These are phyloP conservation scores for Eubasilissa splendida DNA, from an alignment of 2,888 invertebrate species.

Conservation along the genomic window DNA sequence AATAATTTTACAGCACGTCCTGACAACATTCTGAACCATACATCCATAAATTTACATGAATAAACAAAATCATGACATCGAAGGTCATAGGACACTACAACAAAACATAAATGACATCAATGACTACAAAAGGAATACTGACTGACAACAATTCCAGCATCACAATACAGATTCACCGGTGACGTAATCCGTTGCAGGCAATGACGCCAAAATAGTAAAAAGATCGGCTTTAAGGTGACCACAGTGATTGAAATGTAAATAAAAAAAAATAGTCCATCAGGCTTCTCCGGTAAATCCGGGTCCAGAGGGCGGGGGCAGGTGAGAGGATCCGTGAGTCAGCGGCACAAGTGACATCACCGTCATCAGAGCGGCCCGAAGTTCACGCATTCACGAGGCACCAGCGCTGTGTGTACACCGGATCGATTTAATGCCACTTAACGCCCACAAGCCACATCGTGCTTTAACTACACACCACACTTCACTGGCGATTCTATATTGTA, in stretches of 20 bases:
- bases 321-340: slow-evolving; percentile 25
- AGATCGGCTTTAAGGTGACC: not conserved
- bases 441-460: too few species aligned
- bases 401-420: too few species aligned
- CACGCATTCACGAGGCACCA: too few species aligned
- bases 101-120: not conserved
- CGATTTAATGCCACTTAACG: too few species aligned
- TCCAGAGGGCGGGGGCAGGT: slow-evolving; percentile 7
- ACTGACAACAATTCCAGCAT: not conserved
- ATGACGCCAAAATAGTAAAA: slow-evolving; percentile 11
- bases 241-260: slow-evolving; percentile 5
- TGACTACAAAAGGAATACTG: not conserved
- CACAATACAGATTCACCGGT: not conserved
- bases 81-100: not conserved
- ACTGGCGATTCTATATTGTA: too few species aligned
- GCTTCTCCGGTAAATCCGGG: slow-evolving; percentile 25
- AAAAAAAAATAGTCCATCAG: slow-evolving; percentile 12
- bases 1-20: too few species aligned
- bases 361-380: too few species aligned
- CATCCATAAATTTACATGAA: too few species aligned
- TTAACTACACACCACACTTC: too few species aligned
- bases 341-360: not conserved
- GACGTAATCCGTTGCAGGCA: slow-evolving; percentile 14
- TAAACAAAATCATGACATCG: not conserved
- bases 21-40: too few species aligned